phyloP scores from a whole-genome alignment of 1,140 invertebrate genomes.

The Drosophila bocqueti region DNA sequence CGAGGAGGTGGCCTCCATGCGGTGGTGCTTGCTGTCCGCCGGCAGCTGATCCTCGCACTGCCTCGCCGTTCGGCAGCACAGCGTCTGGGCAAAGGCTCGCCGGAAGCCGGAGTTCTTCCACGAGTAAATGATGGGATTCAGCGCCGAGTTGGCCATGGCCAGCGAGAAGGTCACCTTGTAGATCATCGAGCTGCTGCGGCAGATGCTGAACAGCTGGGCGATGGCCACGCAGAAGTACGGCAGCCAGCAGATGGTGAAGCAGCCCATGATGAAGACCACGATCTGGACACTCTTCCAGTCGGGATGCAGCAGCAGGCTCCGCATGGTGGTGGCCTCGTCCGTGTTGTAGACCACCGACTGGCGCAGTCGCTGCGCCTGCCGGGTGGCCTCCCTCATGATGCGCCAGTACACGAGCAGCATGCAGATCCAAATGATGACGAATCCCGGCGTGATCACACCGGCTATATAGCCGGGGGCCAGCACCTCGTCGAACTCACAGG shows the following conservation, averaged over 20 bases:
- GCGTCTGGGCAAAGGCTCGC: constrained; percentile 88
- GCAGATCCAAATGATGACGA: constrained; percentile 89
- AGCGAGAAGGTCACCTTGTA: constrained; percentile 90
- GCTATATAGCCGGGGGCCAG: constrained; percentile 87
- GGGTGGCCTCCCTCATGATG: constrained; percentile 90
- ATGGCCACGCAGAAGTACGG: constrained; percentile 90
- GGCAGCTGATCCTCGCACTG: constrained; percentile 60
- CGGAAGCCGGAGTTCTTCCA: constrained; percentile 92
- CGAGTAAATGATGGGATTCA: constrained; percentile 92
- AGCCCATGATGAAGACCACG: constrained; percentile 90
- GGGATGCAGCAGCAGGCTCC: constrained; percentile 86
- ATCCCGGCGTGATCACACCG: constrained; percentile 89
- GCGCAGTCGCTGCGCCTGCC: constrained; percentile 88
- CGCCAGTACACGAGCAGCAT: constrained; percentile 91
- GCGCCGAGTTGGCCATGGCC: constrained; percentile 90
- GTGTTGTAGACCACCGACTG: constrained; percentile 69
- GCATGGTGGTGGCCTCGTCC: constrained; percentile 84
- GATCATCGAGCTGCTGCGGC: constrained; percentile 86
- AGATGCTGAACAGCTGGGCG: constrained; percentile 86
- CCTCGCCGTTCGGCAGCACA: constrained; percentile 88
- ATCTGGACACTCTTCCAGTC: constrained; percentile 92
- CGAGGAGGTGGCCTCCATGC: constrained; percentile 46
- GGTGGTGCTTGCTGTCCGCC: constrained; percentile 61
- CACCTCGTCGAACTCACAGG: constrained; percentile 86
- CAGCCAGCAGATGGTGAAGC: constrained; percentile 91